Base-by-base conservation (phyloP, 2,113 vertebrate genomes). In the Cricetomys ansorgei region DNA sequence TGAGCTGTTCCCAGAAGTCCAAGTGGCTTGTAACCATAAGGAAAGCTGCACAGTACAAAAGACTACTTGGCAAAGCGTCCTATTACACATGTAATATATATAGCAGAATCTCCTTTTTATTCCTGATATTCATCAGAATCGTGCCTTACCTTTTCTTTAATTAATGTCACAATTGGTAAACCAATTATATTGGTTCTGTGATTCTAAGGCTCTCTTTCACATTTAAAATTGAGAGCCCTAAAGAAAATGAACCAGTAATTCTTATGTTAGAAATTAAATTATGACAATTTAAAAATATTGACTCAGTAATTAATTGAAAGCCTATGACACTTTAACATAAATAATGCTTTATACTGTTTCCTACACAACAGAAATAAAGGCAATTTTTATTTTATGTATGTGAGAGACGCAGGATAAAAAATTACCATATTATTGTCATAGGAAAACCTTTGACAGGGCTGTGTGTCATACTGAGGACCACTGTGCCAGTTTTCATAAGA, bases 161-260 rank as follows among this genome's bases (percentile, higher is more conserved):
- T 50, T 45, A 85, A 0, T 19, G 29, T 83, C 50, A 81, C 7
- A n/a, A 83, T 16, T 64, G 43, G 25, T 70, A 57, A 95, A 70
- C 83, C 23, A 91, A 31, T 77, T 83, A 85, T 85, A 84, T 81
- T 75, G 55, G 11, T 83, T 55, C 59, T 64, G 15, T 45, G 31
- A 88, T 27, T 77, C 19, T 93, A n/a, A 95, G n/a, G 31, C 45
- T 77, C n/a, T 43, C 70, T 88, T 93, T 62, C 2, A 96, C n/a
- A 62, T 48, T 90, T 90, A 81, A 90, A 94, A 95, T 92, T 64
- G 57, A 59, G 16, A 23, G 8, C 23, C 37, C 21, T n/a, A 83
- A 40, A 59, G 37, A 59, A 81, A 81, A 37, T 29, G 5, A 62
- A 76, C 69, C n/a, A 75, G 59, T 75, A 93, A 77, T 81, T 73